A percentile compares a stretch with the other conserved stretches of the same genome.
These are phyloP conservation scores for Oncorhynchus mykiss DNA, from an alignment of 2,113 vertebrate genomes.

Conservation along the genomic window DNA sequence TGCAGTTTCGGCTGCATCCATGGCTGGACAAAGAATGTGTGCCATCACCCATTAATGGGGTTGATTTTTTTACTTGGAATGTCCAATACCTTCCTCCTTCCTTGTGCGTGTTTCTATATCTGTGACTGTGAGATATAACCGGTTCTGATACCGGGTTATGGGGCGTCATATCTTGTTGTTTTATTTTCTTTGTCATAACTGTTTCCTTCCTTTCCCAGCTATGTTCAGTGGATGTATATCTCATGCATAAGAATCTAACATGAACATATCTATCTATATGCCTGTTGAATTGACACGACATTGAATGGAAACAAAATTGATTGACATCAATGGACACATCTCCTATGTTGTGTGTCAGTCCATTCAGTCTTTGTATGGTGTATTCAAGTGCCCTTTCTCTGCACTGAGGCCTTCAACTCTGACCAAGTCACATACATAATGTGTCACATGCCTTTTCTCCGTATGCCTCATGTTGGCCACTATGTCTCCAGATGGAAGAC, in stretches of 20 bases:
- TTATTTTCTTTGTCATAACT: constrained; percentile 66
- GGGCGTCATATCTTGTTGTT: constrained; percentile 50
- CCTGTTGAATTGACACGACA: constrained; percentile 57
- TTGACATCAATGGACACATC: constrained; percentile 56
- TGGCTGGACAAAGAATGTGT: constrained; percentile 69
- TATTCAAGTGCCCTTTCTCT: constrained; percentile 56
- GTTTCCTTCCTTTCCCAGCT: constrained; percentile 73
- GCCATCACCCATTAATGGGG: constrained; percentile 49
- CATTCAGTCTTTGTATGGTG: constrained; percentile 43
- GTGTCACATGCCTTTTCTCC: constrained; percentile 20
- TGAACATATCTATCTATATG: constrained; percentile 61
- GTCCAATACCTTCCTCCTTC: constrained; percentile 63
- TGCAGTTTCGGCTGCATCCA: constrained; percentile 68
- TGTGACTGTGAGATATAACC: constrained; percentile 71
- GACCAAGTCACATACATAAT: constrained; percentile 30
- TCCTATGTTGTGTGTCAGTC: constrained; percentile 53
- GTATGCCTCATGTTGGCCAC: constrained; percentile 43
- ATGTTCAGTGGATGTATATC: constrained; percentile 72
- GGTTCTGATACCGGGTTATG: constrained; percentile 72
- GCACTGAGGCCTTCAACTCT: constrained; percentile 57
- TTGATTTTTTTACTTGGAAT: constrained; percentile 57
- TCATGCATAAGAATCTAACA: constrained; percentile 57
- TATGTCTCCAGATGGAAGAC: constrained; percentile 62
- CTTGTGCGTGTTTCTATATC: constrained; percentile 47
- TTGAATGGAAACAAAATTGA: constrained; percentile 41